Conservation (phyloP, 2,888 invertebrate genomes). For the Orgyia antiqua region DNA sequence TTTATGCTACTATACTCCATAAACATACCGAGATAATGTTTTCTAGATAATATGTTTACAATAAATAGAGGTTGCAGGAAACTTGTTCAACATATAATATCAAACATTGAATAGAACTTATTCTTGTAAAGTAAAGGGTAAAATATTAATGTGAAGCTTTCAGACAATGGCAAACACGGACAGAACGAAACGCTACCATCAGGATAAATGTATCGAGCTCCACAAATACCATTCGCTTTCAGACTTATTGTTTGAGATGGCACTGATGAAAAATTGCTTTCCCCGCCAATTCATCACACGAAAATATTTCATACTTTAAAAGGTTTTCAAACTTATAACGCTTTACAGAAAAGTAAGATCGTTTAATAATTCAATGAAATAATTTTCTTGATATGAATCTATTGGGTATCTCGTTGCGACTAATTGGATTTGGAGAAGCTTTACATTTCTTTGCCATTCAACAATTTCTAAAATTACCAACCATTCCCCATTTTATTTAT, state of each 20-base stretch:
- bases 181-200: conserved; percentile 48
- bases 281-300: conserved; percentile 23
- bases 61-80: conserved; percentile 7
- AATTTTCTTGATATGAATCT: conserved; percentile 43
- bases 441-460: conserved; percentile 44
- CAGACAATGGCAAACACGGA: conserved; percentile 64
- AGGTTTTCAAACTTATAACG: conserved; percentile 19
- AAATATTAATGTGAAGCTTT: conserved; percentile 56
- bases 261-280: conserved; percentile 53
- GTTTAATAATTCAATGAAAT: conserved; percentile 44
- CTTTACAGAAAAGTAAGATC: too few species aligned
- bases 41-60: conserved; percentile 8
- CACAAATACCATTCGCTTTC: conserved; percentile 49
- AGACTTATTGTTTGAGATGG: conserved; percentile 63
- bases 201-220: conserved; percentile 62
- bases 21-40: too few species aligned
- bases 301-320: conserved; percentile 29
- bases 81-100: too few species aligned
- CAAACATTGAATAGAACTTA: conserved; percentile 47
- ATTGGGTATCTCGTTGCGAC: conserved; percentile 53
- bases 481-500: conserved; percentile 47
- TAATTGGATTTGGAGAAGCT: conserved; percentile 63
- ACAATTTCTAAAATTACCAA: conserved; percentile 24
- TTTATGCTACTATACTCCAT: too few species aligned
- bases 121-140: conserved; percentile 51